Percentiles rank a stretch among this genome's conserved stretches.
Conservation (phyloP, 2,113 vertebrate species). For the Etia nguti region DNA sequence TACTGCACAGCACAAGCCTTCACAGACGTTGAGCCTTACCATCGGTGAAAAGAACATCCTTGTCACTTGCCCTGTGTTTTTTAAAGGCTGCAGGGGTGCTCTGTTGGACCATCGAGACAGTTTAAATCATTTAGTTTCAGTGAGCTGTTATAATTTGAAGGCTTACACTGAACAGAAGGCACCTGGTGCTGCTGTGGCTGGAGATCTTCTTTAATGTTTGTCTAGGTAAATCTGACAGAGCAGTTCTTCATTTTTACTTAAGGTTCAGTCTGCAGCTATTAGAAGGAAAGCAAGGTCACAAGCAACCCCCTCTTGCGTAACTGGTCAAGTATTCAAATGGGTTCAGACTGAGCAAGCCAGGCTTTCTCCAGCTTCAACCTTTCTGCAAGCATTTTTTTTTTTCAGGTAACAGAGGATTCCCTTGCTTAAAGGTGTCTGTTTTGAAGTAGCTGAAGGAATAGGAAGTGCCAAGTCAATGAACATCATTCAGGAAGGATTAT, state of each 20-base stretch:
- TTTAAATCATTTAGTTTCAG: background rate
- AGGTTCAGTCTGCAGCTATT: background rate
- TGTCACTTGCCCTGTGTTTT: background rate
- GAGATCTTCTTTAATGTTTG: conserved; percentile 26
- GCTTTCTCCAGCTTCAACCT: background rate
- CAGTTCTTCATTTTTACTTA: conserved; percentile 9
- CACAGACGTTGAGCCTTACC: background rate
- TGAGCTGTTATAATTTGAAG: conserved; percentile 4
- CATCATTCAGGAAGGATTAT: background rate
- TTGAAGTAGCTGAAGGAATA: background rate
- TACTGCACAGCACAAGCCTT: background rate
- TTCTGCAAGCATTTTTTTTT: background rate
- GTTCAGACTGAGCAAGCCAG: background rate
- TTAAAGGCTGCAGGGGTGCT: background rate
- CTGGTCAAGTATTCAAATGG: background rate
- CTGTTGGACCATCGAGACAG: background rate
- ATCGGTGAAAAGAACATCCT: background rate
- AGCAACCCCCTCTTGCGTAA: background rate
- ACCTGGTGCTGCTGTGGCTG: background rate
- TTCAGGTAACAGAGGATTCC: background rate
- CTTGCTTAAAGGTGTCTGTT: background rate
- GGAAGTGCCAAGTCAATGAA: background rate
- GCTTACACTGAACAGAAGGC: conserved; percentile 27
- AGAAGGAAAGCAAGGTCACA: background rate
- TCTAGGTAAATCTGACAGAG: background rate